These are phyloP conservation scores for Mya arenaria DNA, from an alignment of 1,140 invertebrate genomes.

Conservation along the genomic window DNA sequence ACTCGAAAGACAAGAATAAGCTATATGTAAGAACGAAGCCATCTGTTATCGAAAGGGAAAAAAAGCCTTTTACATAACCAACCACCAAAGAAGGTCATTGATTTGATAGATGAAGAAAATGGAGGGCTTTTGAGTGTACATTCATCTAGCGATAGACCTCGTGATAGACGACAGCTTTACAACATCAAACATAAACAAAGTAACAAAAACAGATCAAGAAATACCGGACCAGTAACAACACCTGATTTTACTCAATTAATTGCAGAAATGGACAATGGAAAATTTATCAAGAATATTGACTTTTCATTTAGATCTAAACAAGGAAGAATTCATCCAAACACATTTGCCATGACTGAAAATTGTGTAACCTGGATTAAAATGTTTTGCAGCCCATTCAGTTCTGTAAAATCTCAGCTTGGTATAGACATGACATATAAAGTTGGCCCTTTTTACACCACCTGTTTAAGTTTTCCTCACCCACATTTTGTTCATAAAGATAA, in stretches of 20 bases:
- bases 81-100: constrained; percentile 45
- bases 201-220: constrained; percentile 4
- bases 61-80: constrained; percentile 33
- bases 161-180: constrained; percentile 30
- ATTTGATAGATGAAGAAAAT: constrained; percentile 20
- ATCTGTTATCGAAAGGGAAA: constrained; percentile 37
- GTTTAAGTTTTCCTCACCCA: constrained; percentile 46
- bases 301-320: constrained; percentile 26
- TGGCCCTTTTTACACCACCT: constrained; percentile 55
- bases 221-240: constrained; percentile 4
- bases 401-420: constrained; percentile 43
- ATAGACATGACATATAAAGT: constrained; percentile 58
- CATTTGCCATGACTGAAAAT: constrained; percentile 34
- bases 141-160: constrained; percentile 17
- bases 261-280: constrained; percentile 44
- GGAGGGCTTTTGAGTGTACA: constrained; percentile 20
- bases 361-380: constrained; percentile 47
- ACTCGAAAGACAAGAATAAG: background rate
- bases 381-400: constrained; percentile 29
- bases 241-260: constrained; percentile 47
- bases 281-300: constrained; percentile 42
- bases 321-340: constrained; percentile 49
- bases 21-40: constrained; percentile 33
- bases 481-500: background rate
- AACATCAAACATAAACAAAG: constrained; percentile 32